Evolutionary conservation across 2,113 vertebrate species (phyloP).

Genomic region (Hymenochirus boettgeri): DNA sequence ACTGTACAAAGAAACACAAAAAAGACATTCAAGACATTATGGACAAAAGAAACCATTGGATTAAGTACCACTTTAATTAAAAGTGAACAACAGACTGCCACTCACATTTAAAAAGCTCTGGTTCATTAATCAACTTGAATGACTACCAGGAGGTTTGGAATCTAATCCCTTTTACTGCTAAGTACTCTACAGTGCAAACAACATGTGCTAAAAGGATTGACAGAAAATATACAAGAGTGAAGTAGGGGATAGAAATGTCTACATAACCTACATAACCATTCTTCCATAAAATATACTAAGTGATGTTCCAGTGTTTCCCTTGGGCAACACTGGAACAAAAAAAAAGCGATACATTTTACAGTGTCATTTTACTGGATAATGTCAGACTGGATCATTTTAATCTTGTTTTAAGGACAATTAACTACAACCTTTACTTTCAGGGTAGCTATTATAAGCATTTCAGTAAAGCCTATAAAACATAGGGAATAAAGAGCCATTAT

Average conservation of each 20-base stretch:
- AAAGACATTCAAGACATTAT: slow-evolving; percentile 50
- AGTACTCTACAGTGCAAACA: slow-evolving; percentile 46
- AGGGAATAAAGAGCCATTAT: slow-evolving; percentile 13
- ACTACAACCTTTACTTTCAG: slow-evolving; percentile 50
- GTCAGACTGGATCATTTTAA: slow-evolving; percentile 55
- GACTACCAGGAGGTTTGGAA: slow-evolving; percentile 50
- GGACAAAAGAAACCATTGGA: slow-evolving; percentile 52
- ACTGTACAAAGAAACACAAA: slow-evolving; percentile 47
- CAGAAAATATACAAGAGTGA: slow-evolving; percentile 43
- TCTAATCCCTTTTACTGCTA: slow-evolving; percentile 47
- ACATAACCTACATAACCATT: slow-evolving; percentile 48
- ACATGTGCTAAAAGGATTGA: slow-evolving; percentile 51
- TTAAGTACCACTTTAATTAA: slow-evolving; percentile 62
- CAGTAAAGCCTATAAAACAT: slow-evolving; percentile 36
- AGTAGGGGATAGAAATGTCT: slow-evolving; percentile 47
- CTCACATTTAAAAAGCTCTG: slow-evolving; percentile 53
- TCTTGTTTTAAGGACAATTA: slow-evolving; percentile 54
- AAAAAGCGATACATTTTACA: slow-evolving; percentile 52
- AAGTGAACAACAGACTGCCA: slow-evolving; percentile 53
- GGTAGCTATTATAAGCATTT: slow-evolving; percentile 48
- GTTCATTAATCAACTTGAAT: slow-evolving; percentile 54
- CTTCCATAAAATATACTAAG: slow-evolving; percentile 51
- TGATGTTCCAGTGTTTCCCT: slow-evolving; percentile 49
- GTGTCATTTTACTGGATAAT: slow-evolving; percentile 45
- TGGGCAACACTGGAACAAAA: slow-evolving; percentile 65